Evolutionary conservation across 2,888 invertebrate genomes (phyloP), one percentile per base, ranked within the genome.

Genomic region (Phengaris arion): DNA sequence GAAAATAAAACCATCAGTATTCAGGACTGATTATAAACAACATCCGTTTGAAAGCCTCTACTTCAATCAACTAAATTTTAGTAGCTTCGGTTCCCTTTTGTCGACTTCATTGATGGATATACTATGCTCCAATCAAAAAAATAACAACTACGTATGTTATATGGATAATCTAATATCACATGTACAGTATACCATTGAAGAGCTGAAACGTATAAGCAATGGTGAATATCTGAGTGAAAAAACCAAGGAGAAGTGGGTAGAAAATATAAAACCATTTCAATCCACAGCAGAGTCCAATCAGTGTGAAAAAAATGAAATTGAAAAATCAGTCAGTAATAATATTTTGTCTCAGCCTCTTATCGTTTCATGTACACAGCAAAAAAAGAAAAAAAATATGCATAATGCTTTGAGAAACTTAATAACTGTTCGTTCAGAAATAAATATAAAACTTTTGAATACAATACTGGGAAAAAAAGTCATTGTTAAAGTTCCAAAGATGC

Each of bases 121-220:
- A 76, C 86, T 93, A 76, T 90, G 89, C 79, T 89, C 89, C 81
- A 90, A 90, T 78, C 85, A 88, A 2, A 80, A 90, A 6, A 92
- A 92, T 78, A 90, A 91, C 72, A 89, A 90, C 79, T 89, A 88
- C 76, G 90, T 86, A 78, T 90, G 92, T 80, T 89, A 92, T 78
- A 91, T 93, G 91, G 93, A 93, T 12, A 92, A 88, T 76, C 85
- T 93, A 7, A 92, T 93, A 57, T 82, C 81, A 80, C 89, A 92
- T 77, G 92, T 92, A 0, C 87, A 87, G 76, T 85, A 89, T 74
- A 91, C 91, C 1, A 92, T 93, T 75, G 92, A 92, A 3, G 92
- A 93, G 78, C 81, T 93, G n/a, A 92, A 90, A 80, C 87, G 92
- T 15, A 93, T 93, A 45, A 92, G 92, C 78, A 92, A 93, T 75